phyloP scores from a whole-genome alignment of 2,797 vertebrate species.

The Catostomus latipinnis region DNA sequence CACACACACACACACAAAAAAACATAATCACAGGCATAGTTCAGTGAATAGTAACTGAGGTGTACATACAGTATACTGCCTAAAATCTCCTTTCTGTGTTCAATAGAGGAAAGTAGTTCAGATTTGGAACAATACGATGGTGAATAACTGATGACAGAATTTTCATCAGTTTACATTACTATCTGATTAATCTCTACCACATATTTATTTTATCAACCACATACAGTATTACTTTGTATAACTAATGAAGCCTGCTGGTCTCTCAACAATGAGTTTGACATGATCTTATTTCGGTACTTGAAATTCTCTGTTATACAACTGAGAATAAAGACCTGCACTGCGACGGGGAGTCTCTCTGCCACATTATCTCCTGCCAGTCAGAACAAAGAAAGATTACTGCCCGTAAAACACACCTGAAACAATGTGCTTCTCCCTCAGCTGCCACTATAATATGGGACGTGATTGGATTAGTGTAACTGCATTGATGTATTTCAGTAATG shows the following conservation, averaged over 20 bases:
- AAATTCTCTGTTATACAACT: constrained; percentile 37
- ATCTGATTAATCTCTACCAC: too few relatives aligned
- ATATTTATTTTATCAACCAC: too few relatives aligned
- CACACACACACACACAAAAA: too few relatives aligned
- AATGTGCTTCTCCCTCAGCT: constrained; percentile 29
- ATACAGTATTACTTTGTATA: not conserved
- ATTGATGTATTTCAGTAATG: constrained; percentile 31
- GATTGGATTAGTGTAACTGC: constrained; percentile 32
- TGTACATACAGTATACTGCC: too few relatives aligned
- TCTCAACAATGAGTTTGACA: constrained; percentile 14
- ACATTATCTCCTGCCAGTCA: constrained; percentile 51
- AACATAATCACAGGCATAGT: too few relatives aligned
- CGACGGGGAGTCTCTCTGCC: constrained; percentile 26
- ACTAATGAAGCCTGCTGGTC: not conserved
- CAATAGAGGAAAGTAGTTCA: too few relatives aligned
- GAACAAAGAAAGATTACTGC: constrained; percentile 41
- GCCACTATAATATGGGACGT: constrained; percentile 20
- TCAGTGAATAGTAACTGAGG: too few relatives aligned
- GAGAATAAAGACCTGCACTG: constrained; percentile 44
- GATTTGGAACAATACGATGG: too few relatives aligned
- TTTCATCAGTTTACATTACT: too few relatives aligned
- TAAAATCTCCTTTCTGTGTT: too few relatives aligned
- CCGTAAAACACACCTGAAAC: constrained; percentile 41
- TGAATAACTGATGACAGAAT: too few relatives aligned
- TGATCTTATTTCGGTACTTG: constrained; percentile 38